Evolutionary conservation across 2,113 vertebrate species (phyloP).

Genomic region (Isurus oxyrinchus): DNA sequence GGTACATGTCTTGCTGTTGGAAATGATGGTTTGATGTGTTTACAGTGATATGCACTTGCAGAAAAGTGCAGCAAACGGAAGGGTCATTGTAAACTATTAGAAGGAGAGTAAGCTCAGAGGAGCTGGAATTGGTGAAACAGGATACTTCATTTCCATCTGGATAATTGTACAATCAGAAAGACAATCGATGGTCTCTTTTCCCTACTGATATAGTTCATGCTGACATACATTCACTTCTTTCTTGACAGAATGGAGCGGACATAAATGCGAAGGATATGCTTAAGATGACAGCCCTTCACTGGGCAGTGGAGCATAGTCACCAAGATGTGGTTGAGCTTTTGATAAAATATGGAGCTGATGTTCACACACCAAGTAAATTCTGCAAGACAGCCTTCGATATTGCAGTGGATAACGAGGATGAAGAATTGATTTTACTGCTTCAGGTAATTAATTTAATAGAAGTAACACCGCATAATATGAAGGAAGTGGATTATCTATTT

Average conservation of each 20-base stretch:
- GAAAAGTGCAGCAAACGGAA: conserved; percentile 14
- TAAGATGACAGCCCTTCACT: conserved; percentile 83
- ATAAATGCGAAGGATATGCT: conserved; percentile 84
- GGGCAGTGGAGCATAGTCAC: conserved; percentile 76
- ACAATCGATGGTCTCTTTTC: background rate
- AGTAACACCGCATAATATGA: background rate
- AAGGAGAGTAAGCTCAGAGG: background rate
- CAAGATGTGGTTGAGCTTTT: conserved; percentile 75
- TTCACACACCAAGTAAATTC: conserved; percentile 80
- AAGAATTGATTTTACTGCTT: conserved; percentile 75
- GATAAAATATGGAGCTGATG: conserved; percentile 78
- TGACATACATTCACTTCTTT: conserved; percentile 34
- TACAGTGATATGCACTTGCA: background rate
- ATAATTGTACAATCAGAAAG: conserved; percentile 24
- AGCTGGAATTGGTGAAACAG: background rate
- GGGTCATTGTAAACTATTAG: conserved; percentile 26
- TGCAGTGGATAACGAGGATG: conserved; percentile 73
- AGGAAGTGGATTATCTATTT: background rate
- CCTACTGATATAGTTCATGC: background rate
- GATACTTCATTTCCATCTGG: conserved; percentile 34
- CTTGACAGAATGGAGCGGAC: conserved; percentile 71
- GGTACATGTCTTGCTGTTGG: background rate
- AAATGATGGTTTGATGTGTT: conserved; percentile 12
- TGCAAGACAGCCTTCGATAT: conserved; percentile 80
- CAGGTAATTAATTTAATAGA: conserved; percentile 60